Conservation (phyloP, 2,113 vertebrate genomes). For the Pelusios castaneus region DNA sequence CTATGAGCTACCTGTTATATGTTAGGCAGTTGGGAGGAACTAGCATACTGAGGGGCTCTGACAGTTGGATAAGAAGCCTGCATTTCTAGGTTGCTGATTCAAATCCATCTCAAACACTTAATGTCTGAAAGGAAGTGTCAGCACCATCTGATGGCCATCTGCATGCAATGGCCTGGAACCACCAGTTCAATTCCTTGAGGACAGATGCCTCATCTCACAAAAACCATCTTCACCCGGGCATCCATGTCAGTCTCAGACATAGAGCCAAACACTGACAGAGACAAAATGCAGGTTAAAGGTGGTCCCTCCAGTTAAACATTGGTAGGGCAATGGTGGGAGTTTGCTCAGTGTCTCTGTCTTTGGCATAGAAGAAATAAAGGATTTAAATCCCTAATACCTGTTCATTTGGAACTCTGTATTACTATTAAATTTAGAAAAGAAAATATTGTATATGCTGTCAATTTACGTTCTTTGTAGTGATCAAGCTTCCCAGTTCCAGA, state of each 20-base stretch:
- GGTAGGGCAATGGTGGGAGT: neutral
- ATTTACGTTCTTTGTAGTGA: neutral
- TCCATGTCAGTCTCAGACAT: neutral
- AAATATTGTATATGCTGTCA: neutral
- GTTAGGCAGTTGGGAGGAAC: neutral
- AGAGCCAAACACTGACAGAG: neutral
- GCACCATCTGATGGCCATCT: neutral
- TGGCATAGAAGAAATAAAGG: neutral
- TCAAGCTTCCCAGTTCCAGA: neutral
- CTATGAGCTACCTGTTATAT: neutral
- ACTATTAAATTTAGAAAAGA: neutral
- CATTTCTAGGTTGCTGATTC: neutral
- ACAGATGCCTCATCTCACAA: neutral
- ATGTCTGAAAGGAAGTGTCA: neutral
- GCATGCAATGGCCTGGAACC: neutral
- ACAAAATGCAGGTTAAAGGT: neutral
- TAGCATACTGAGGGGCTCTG: slow-evolving; percentile 3
- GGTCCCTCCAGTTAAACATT: neutral
- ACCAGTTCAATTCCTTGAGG: neutral
- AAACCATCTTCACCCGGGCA: neutral
- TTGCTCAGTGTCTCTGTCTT: neutral
- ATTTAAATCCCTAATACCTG: neutral
- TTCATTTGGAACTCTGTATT: neutral
- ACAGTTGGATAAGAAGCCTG: neutral
- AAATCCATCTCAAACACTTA: neutral